phyloP scores from a whole-genome alignment of 1,140 invertebrate genomes.

The Hylaeus volcanicus region DNA sequence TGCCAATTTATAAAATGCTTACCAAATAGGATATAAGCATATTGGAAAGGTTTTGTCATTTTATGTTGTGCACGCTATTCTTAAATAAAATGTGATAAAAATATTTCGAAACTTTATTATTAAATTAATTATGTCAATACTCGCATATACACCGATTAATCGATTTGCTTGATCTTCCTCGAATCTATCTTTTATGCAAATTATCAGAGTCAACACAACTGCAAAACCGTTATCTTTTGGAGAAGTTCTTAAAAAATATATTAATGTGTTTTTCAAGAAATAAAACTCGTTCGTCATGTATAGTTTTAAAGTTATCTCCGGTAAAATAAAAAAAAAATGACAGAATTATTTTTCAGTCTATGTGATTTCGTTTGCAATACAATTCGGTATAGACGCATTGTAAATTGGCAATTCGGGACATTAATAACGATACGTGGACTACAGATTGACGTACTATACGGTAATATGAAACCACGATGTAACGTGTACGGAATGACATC shows the following conservation, averaged over 20 bases:
- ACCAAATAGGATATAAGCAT: conserved; percentile 39
- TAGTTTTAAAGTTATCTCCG: conserved; percentile 18
- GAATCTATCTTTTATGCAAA: conserved; percentile 11
- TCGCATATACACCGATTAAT: not conserved
- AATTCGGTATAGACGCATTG: conserved; percentile 28
- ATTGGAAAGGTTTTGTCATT: conserved; percentile 35
- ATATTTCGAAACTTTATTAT: conserved; percentile 3
- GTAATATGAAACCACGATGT: conserved; percentile 63
- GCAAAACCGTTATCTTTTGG: not conserved
- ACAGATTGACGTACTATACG: conserved; percentile 73
- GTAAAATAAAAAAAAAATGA: not conserved
- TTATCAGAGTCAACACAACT: not conserved
- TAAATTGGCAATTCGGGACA: conserved; percentile 69
- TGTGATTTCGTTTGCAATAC: not conserved
- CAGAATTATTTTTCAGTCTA: conserved; percentile 5
- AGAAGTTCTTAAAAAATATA: not conserved
- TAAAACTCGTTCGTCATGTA: conserved; percentile 3
- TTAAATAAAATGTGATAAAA: conserved; percentile 32
- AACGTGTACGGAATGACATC: conserved; percentile 56
- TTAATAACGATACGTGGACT: conserved; percentile 70
- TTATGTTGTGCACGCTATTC: conserved; percentile 37
- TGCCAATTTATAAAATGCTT: conserved; percentile 69
- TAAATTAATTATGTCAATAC: not conserved
- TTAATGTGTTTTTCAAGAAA: not conserved
- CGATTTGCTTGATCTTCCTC: conserved; percentile 23